Base-by-base conservation (phyloP, 2,113 vertebrate species). In the Hymenochirus boettgeri region DNA sequence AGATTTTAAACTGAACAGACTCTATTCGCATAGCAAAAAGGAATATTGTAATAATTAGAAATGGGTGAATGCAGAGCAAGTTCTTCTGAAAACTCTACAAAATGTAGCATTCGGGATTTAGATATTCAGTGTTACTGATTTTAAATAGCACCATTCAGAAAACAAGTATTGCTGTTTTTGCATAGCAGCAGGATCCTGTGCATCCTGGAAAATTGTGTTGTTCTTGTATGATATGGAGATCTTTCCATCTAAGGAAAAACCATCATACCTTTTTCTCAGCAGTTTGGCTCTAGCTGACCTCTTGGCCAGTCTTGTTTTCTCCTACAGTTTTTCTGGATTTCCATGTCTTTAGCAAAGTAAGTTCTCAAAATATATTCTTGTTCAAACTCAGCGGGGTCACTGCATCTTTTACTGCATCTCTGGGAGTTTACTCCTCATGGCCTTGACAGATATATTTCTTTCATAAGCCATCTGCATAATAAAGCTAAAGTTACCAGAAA, bases 361-460 rank as follows among this genome's bases (percentile, higher is more conserved):
- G 86, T 1, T 72, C 80, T 39, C 74, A 74, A 10, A 78, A 79
- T 26, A 31, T 72, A 3, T 96, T 92, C 77, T 86, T 98, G 66
- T 87, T 96, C 66, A 94, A 97, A 79, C 82, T 98, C 1, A 88
- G 92, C 12, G 93, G 93, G 0, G 94, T 98, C 72, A 95, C 81
- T 61, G 75, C 90, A 6, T 83, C 89, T 45, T 98, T 98, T 75
- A 93, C 89, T 0, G 87, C 84, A 45, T 98, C 94, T 1, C 86
- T 97, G 90, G 95, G 60, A 96, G 94, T 75, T 80, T 98, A 64
- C 80, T 98, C 72, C 83, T 98, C 65, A 97, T 90, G 0, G 90
- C 94, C 3, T 94, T 45, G 95, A 98, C 76, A 89, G 94, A 7
- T 96, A 93, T 79, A 74, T 97, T 69, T 96, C 91, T 77, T 98